Percentiles rank a stretch among this genome's conserved stretches.
Evolutionary conservation across 2,888 invertebrate genomes (phyloP).

Genomic region (Plebejus melissa): DNA sequence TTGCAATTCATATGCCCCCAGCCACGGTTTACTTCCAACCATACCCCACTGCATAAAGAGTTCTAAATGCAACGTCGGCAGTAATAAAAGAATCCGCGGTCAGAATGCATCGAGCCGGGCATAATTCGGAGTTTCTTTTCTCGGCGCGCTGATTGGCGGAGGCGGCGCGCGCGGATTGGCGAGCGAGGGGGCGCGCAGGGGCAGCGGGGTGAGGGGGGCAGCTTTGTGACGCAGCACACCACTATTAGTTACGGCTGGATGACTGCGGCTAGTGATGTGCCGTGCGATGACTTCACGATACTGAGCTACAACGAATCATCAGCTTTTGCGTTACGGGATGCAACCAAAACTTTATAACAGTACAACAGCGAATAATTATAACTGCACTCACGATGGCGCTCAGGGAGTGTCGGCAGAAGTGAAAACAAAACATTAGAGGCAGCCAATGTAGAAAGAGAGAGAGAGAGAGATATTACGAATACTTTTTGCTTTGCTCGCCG

Average conservation of each 20-base stretch:
- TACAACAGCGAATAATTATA: no score
- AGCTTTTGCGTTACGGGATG: not conserved
- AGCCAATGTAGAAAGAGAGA: no score
- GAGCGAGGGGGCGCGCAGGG: constrained; percentile 48
- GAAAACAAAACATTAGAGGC: no score
- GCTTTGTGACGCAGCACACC: constrained; percentile 67
- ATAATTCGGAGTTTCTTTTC: constrained; percentile 70
- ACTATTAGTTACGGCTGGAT: constrained; percentile 75
- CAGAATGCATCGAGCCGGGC: constrained; percentile 59
- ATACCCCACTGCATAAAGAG: constrained; percentile 42
- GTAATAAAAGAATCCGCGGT: constrained; percentile 53
- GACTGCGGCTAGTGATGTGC: constrained; percentile 37
- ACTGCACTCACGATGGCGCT: no score
- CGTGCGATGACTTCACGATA: not conserved
- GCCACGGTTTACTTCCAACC: constrained; percentile 41
- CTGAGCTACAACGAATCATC: not conserved
- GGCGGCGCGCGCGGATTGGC: constrained; percentile 58
- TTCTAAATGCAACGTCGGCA: constrained; percentile 42
- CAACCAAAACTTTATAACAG: no score
- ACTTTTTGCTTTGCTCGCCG: no score
- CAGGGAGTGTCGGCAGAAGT: no score
- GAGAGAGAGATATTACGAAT: no score
- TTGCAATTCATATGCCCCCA: constrained; percentile 68
- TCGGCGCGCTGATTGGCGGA: constrained; percentile 63
- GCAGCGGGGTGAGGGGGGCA: constrained; percentile 52